A percentile compares a stretch with the other conserved stretches of the same genome.
phyloP scores from a whole-genome alignment of 1,140 invertebrate species.

The Asbolus verrucosus region DNA sequence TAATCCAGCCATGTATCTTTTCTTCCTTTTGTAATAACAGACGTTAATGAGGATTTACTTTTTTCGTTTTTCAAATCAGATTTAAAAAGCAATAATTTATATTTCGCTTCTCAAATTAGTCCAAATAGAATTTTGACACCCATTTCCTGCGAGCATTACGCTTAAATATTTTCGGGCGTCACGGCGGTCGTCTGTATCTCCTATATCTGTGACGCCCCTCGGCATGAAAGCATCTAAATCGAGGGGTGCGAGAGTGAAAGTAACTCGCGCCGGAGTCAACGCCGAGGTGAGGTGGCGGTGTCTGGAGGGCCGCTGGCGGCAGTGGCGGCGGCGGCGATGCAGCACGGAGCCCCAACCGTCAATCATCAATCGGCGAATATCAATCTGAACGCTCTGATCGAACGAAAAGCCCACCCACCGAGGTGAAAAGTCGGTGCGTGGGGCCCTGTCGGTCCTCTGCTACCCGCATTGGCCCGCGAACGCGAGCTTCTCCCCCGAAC shows the following conservation, averaged over 20 bases:
- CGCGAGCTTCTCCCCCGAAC: conserved; percentile 26
- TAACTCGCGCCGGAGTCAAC: conserved; percentile 26
- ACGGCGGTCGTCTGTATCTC: conserved; percentile 46
- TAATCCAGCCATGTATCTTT: too few relatives aligned
- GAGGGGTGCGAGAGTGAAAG: conserved; percentile 48
- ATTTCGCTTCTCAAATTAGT: conserved; percentile 43
- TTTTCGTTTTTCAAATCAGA: conserved; percentile 33
- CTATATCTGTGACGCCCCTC: conserved; percentile 48
- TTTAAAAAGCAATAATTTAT: conserved; percentile 47
- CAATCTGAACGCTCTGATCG: conserved; percentile 43
- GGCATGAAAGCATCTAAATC: conserved; percentile 32
- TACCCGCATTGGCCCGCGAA: conserved; percentile 45
- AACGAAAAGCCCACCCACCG: conserved; percentile 45
- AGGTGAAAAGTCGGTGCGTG: conserved; percentile 13
- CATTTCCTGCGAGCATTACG: conserved; percentile 52
- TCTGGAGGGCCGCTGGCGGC: conserved; percentile 23
- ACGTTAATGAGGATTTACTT: conserved; percentile 7
- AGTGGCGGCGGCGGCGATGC: background rate
- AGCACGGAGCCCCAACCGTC: conserved; percentile 1
- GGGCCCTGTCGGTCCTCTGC: conserved; percentile 13
- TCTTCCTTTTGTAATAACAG: background rate
- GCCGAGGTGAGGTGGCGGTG: conserved; percentile 40
- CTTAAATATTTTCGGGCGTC: conserved; percentile 49
- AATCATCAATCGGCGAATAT: conserved; percentile 47
- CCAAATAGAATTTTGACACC: conserved; percentile 53